phyloP scores from a whole-genome alignment of 2,888 invertebrate genomes.

The Priocnemis perturbator region DNA sequence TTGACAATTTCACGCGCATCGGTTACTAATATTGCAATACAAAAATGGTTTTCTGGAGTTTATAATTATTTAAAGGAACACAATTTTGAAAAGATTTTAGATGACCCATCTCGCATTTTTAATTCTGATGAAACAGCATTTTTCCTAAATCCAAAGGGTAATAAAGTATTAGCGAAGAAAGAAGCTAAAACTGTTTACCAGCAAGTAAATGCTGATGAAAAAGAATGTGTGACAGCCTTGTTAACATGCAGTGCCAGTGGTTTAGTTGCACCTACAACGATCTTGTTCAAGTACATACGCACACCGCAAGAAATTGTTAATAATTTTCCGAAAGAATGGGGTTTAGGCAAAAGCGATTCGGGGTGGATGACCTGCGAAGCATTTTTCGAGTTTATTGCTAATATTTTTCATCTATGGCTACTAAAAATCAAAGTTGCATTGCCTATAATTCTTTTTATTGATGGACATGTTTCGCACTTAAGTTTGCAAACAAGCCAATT shows the following conservation, averaged over 20 bases:
- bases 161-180: constrained; percentile 15
- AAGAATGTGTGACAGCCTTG: background rate
- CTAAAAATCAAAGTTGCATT: background rate
- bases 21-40: constrained; percentile 47
- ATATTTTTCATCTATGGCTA: constrained; percentile 19
- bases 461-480: constrained; percentile 19
- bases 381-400: constrained; percentile 67
- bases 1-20: constrained; percentile 43
- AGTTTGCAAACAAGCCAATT: constrained; percentile 8
- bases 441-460: constrained; percentile 17
- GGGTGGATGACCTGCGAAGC: constrained; percentile 71
- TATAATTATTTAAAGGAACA: constrained; percentile 45
- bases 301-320: constrained; percentile 3
- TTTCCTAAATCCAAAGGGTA: constrained; percentile 15
- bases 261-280: background rate
- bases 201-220: background rate
- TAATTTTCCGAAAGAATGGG: constrained; percentile 61
- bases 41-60: constrained; percentile 48
- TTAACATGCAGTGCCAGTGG: constrained; percentile 1
- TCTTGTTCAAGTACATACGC: constrained; percentile 11
- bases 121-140: constrained; percentile 30
- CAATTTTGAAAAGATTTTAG: constrained; percentile 40
- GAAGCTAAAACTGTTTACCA: constrained; percentile 12
- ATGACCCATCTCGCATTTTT: constrained; percentile 48
- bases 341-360: constrained; percentile 64